Evolutionary conservation across 2,888 invertebrate genomes (phyloP).

Genomic region (Leptura quadrifasciata): DNA sequence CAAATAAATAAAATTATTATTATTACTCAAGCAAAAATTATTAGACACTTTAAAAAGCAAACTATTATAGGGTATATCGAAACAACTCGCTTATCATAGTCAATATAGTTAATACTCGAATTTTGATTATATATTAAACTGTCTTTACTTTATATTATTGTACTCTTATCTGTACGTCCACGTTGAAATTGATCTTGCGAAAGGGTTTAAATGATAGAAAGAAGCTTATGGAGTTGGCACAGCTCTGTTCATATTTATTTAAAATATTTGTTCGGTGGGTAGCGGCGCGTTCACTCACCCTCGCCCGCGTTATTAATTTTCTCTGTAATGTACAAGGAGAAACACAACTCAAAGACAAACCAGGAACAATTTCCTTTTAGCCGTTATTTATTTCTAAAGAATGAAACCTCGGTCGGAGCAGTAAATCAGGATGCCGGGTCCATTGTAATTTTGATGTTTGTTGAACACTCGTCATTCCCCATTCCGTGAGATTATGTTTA

Average conservation of each 20-base stretch:
- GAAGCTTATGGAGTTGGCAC: conserved; percentile 14
- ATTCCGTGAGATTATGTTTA: conserved; percentile 67
- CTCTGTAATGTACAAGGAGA: conserved; percentile 16
- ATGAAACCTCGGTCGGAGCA: neutral
- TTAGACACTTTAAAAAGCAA: too few species aligned
- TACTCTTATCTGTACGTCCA: neutral
- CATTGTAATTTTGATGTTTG: conserved; percentile 65
- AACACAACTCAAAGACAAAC: conserved; percentile 31
- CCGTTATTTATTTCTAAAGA: conserved; percentile 23
- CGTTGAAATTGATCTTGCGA: neutral
- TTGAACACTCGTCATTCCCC: conserved; percentile 63
- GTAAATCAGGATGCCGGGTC: conserved; percentile 34
- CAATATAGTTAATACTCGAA: too few species aligned
- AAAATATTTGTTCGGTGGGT: conserved; percentile 29
- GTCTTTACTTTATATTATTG: too few species aligned
- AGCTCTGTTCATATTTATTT: conserved; percentile 4
- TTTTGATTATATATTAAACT: too few species aligned
- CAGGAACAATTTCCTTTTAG: conserved; percentile 33
- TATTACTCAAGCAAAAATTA: too few species aligned
- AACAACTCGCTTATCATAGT: too few species aligned
- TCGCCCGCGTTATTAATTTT: conserved; percentile 26
- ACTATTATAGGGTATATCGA: too few species aligned
- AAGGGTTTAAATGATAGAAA: conserved; percentile 5
- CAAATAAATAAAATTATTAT: too few species aligned
- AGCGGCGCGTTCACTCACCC: conserved; percentile 11